These are phyloP conservation scores for Drosophila peninsularis DNA, from an alignment of 2,888 invertebrate species.

Conservation along the genomic window DNA sequence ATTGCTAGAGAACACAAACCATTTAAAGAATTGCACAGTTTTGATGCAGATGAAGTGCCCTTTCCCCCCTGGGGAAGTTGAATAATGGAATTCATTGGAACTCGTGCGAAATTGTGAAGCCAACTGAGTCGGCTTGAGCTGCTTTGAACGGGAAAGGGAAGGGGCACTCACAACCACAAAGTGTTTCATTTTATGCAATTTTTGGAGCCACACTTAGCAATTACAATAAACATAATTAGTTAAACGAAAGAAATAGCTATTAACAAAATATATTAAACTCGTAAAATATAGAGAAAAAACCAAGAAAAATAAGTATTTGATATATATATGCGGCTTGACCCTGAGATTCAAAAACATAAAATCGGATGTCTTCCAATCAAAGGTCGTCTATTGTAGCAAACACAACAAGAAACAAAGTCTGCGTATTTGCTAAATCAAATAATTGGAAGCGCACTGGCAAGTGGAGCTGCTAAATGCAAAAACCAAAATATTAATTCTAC, in stretches of 20 bases:
- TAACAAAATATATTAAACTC: conserved; percentile 62
- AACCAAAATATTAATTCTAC: conserved; percentile 35
- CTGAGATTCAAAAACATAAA: conserved; percentile 84
- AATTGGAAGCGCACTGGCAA: conserved; percentile 70
- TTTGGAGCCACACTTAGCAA: conserved; percentile 71
- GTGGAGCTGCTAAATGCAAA: conserved; percentile 48
- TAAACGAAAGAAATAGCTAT: conserved; percentile 67
- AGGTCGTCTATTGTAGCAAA: conserved; percentile 84
- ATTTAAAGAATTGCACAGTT: conserved; percentile 26
- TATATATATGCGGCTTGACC: conserved; percentile 83
- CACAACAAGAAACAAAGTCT: conserved; percentile 80
- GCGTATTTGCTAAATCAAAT: conserved; percentile 75
- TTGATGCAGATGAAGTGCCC: conserved; percentile 32
- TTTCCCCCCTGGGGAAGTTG: conserved; percentile 31
- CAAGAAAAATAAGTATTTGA: conserved; percentile 52
- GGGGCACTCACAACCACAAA: conserved; percentile 51
- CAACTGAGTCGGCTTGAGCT: neutral
- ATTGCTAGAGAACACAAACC: conserved; percentile 23
- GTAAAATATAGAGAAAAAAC: conserved; percentile 34
- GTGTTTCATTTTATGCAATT: conserved; percentile 71
- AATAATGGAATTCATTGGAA: neutral
- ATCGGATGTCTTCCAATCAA: conserved; percentile 85
- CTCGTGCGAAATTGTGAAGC: neutral
- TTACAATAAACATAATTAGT: conserved; percentile 74
- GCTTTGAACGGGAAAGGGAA: conserved; percentile 6